Conservation (phyloP, 2,113 vertebrate species). For the Grammomys dolichurus region DNA sequence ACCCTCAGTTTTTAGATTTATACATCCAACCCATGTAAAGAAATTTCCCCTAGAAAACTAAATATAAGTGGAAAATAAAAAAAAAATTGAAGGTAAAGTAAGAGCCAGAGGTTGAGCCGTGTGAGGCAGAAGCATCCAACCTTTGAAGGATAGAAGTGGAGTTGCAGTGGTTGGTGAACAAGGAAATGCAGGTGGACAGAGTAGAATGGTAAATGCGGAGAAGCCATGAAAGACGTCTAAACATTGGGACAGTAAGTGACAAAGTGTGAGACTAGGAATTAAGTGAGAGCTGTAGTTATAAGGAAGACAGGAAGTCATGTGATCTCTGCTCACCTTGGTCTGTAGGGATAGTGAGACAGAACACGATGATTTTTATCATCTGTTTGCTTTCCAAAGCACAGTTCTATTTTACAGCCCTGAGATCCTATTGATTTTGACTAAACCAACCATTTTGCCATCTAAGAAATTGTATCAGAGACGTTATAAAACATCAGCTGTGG, state of each 20-base stretch:
- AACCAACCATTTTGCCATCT: neutral
- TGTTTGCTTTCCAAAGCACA: conserved; percentile 6
- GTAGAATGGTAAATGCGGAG: neutral
- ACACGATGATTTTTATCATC: neutral
- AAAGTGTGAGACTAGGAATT: neutral
- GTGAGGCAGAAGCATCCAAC: neutral
- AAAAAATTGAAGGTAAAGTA: neutral
- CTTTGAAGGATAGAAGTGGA: conserved; percentile 4
- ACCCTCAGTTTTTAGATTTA: neutral
- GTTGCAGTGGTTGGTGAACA: neutral
- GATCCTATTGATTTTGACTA: conserved; percentile 17
- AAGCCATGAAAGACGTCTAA: neutral
- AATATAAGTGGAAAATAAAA: neutral
- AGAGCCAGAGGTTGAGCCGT: neutral
- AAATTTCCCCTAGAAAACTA: neutral
- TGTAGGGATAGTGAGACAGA: neutral
- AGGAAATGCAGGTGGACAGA: neutral
- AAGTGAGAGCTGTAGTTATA: neutral
- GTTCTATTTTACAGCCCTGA: conserved; percentile 32
- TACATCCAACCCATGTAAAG: neutral
- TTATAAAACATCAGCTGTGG: neutral
- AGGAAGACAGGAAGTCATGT: neutral
- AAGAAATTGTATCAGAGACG: conserved; percentile 27
- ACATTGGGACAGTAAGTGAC: neutral
- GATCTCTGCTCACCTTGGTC: neutral